These are phyloP conservation scores for Phrynocephalus guinanensis DNA, from an alignment of 2,797 vertebrate genomes.

Conservation along the genomic window DNA sequence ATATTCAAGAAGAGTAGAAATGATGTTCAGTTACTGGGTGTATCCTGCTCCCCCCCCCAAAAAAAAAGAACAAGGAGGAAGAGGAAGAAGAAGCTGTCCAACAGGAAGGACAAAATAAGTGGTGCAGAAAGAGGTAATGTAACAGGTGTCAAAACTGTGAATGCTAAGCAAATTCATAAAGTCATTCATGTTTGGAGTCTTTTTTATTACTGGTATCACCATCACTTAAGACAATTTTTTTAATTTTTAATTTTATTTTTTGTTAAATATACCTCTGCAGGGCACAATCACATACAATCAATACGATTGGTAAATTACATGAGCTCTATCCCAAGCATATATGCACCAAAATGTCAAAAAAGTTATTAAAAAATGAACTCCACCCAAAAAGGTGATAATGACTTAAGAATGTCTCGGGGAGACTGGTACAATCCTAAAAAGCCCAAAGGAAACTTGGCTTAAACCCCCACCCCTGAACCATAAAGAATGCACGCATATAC, in stretches of 20 bases:
- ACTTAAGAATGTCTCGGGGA: conserved; percentile 87
- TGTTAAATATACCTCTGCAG: conserved; percentile 85
- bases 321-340: conserved; percentile 90
- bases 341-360: conserved; percentile 82
- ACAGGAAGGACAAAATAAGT: conserved; percentile 14
- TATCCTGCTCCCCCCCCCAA: conserved; percentile 4
- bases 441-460: conserved; percentile 74
- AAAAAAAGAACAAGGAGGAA: neutral
- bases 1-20: neutral
- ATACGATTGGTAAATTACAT: conserved; percentile 90
- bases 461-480: conserved; percentile 26
- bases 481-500: conserved; percentile 50
- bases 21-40: neutral
- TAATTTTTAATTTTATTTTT: conserved; percentile 64
- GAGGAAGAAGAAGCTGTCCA: conserved; percentile 29
- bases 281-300: conserved; percentile 87
- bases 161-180: conserved; percentile 67
- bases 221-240: conserved; percentile 70
- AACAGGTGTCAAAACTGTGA: conserved; percentile 59
- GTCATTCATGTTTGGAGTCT: conserved; percentile 65
- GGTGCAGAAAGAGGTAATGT: conserved; percentile 24
- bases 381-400: conserved; percentile 90
- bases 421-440: conserved; percentile 80
- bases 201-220: conserved; percentile 69
- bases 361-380: conserved; percentile 82